Evolutionary conservation across 2,888 invertebrate species (phyloP).

Genomic region (Drosophila infuscata): DNA sequence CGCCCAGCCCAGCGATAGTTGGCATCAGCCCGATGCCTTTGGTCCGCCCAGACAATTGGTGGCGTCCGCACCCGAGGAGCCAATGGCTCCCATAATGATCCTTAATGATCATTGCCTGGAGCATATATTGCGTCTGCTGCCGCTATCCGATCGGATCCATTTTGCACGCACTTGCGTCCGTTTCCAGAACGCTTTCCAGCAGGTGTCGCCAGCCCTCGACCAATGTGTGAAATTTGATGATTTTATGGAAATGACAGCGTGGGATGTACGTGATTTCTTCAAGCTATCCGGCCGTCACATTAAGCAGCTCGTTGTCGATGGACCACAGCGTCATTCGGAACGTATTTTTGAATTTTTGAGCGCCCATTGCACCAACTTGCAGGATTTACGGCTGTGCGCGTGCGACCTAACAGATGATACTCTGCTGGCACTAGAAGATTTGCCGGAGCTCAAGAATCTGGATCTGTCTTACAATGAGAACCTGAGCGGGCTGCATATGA

Average conservation of each 20-base stretch:
- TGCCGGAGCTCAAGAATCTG: slow-evolving; percentile 39
- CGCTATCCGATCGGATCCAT: slow-evolving; percentile 57
- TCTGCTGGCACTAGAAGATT: slow-evolving; percentile 24
- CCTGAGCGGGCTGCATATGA: slow-evolving; percentile 28
- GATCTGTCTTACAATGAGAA: slow-evolving; percentile 34
- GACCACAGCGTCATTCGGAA: slow-evolving; percentile 25
- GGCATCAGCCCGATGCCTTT: slow-evolving; percentile 61
- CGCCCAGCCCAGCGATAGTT: slow-evolving; percentile 60
- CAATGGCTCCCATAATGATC: slow-evolving; percentile 29
- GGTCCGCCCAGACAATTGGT: neutral
- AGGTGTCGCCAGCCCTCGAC: slow-evolving; percentile 38
- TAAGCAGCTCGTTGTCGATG: slow-evolving; percentile 25
- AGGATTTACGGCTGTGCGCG: slow-evolving; percentile 23
- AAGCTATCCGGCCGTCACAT: slow-evolving; percentile 42
- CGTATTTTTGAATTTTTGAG: slow-evolving; percentile 33
- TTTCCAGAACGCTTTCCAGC: slow-evolving; percentile 49
- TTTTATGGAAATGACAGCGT: slow-evolving; percentile 50
- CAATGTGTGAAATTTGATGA: slow-evolving; percentile 17
- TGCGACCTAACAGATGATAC: slow-evolving; percentile 26
- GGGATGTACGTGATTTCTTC: slow-evolving; percentile 70
- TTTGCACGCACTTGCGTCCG: slow-evolving; percentile 67
- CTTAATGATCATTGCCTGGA: slow-evolving; percentile 70
- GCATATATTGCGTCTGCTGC: slow-evolving; percentile 39
- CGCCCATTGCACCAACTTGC: slow-evolving; percentile 30
- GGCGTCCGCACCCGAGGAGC: neutral